phyloP scores from a whole-genome alignment of 2,797 vertebrate species.

The Dicrostonyx torquatus region DNA sequence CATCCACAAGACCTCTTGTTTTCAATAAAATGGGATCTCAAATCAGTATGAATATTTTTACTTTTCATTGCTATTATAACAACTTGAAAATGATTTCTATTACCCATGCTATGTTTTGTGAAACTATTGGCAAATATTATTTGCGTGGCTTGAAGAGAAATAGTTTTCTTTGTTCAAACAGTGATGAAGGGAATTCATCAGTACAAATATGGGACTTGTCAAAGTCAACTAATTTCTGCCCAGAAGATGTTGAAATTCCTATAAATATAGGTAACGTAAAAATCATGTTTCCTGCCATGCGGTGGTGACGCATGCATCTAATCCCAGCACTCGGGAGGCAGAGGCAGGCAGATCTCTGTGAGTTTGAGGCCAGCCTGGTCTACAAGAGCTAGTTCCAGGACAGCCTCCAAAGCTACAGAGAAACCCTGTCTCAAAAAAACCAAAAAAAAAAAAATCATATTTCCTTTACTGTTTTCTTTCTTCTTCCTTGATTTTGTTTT shows the following conservation, averaged over 20 bases:
- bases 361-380: too few species aligned
- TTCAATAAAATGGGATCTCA: not conserved
- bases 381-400: too few species aligned
- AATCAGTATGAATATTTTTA: not conserved
- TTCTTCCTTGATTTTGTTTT: not conserved
- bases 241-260: not conserved
- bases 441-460: not conserved
- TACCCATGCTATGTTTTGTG: not conserved
- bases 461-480: not conserved
- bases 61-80: not conserved
- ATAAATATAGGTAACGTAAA: not conserved
- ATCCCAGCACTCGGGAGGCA: too few species aligned
- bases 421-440: too few species aligned
- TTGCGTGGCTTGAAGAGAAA: not conserved
- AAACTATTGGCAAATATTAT: constrained; percentile 21
- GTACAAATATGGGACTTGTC: not conserved
- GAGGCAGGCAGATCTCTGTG: too few species aligned
- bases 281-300: too few species aligned
- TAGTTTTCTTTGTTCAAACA: constrained; percentile 10
- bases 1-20: not conserved
- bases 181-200: not conserved
- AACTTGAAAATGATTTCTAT: constrained; percentile 54
- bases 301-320: too few species aligned
- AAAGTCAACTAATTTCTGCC: constrained; percentile 35
- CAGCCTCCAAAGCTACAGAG: too few species aligned